These are phyloP conservation scores for Sipha flava DNA, from an alignment of 1,140 invertebrate species.

Conservation along the genomic window DNA sequence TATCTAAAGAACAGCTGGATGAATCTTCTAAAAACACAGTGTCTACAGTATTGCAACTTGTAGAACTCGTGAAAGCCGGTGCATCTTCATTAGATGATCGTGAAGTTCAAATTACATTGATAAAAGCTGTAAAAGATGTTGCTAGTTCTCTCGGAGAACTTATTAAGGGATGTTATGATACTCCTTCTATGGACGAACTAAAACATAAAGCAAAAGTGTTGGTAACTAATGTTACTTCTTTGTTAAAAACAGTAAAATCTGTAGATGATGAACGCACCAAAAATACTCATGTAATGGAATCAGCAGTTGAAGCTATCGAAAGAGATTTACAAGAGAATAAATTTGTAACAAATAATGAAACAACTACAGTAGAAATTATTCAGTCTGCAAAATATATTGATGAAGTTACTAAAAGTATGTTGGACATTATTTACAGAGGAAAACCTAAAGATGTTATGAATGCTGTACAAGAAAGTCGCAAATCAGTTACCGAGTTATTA, in stretches of 20 bases:
- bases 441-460: conserved; percentile 94
- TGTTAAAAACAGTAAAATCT: conserved; percentile 98
- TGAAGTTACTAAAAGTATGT: conserved; percentile 84
- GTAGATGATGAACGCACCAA: conserved; percentile 97
- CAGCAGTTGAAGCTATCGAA: conserved; percentile 93
- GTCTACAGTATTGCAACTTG: conserved; percentile 89
- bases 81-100: conserved; percentile 90
- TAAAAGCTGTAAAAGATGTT: conserved; percentile 97
- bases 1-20: conserved; percentile 91
- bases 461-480: conserved; percentile 90
- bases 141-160: conserved; percentile 90
- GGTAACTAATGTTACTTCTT: conserved; percentile 96
- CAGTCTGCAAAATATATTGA: conserved; percentile 90
- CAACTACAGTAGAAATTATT: conserved; percentile 85
- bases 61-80: conserved; percentile 93
- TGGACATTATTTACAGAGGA: conserved; percentile 86
- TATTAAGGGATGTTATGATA: conserved; percentile 77
- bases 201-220: conserved; percentile 99
- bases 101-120: conserved; percentile 93
- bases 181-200: conserved; percentile 91
- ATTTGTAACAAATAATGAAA: conserved; percentile 64
- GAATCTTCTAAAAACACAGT: conserved; percentile 94
- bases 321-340: conserved; percentile 69
- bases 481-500: conserved; percentile 90
- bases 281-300: conserved; percentile 92